Conservation (phyloP, 2,797 vertebrate species). For the Odontamblyopus rebecca region DNA sequence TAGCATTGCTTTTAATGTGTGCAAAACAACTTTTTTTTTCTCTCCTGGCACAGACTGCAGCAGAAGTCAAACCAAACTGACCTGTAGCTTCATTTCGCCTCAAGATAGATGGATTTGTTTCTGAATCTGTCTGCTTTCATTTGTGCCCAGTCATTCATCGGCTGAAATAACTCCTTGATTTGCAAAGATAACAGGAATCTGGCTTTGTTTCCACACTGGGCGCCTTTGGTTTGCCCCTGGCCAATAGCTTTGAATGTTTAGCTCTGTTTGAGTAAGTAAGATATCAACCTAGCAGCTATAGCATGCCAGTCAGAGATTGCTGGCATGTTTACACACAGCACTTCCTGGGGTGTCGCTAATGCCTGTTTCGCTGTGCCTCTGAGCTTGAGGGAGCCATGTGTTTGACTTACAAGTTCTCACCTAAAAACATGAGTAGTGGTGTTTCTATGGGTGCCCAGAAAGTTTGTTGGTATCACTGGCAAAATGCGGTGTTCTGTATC, state of each 20-base stretch:
- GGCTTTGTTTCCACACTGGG: slow-evolving; percentile 35
- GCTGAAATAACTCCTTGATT: slow-evolving; percentile 50
- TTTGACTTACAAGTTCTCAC: slow-evolving; percentile 29
- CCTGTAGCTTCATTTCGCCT: slow-evolving; percentile 47
- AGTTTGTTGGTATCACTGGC: slow-evolving; percentile 57
- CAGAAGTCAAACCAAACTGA: slow-evolving; percentile 34
- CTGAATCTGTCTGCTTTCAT: slow-evolving; percentile 55
- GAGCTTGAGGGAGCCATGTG: slow-evolving; percentile 24
- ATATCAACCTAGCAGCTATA: slow-evolving; percentile 21
- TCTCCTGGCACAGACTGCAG: slow-evolving; percentile 40
- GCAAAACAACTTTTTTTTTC: slow-evolving; percentile 8
- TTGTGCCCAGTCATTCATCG: slow-evolving; percentile 57
- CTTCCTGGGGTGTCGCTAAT: slow-evolving; percentile 36
- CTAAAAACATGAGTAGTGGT: slow-evolving; percentile 30
- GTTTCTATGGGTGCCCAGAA: slow-evolving; percentile 28
- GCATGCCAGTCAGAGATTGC: slow-evolving; percentile 38
- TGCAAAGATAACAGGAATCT: slow-evolving; percentile 50
- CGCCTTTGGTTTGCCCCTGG: slow-evolving; percentile 46
- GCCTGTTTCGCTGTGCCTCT: slow-evolving; percentile 29
- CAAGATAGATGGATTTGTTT: slow-evolving; percentile 49
- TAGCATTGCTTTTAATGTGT: neutral
- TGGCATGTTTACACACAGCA: slow-evolving; percentile 39
- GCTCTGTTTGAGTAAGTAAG: slow-evolving; percentile 35
- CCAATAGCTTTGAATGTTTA: slow-evolving; percentile 32
- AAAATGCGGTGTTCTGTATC: slow-evolving; percentile 43